Evolutionary conservation across 2,797 vertebrate genomes (phyloP).

Genomic region (Odontamblyopus lacepedii): DNA sequence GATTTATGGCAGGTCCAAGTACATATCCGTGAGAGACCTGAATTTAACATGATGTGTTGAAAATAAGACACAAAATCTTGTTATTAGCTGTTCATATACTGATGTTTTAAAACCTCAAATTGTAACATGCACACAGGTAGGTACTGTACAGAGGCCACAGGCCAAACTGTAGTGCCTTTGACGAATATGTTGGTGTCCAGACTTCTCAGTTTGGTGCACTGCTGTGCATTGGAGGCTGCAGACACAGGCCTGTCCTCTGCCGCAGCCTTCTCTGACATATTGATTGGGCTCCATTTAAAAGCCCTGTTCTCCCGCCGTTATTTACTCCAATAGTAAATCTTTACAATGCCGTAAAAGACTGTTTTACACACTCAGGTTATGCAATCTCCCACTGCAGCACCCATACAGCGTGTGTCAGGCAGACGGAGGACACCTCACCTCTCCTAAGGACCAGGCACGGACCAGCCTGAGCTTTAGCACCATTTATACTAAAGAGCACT

Average conservation of each 20-base stretch:
- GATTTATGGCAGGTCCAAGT: constrained; percentile 69
- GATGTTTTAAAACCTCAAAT: not conserved
- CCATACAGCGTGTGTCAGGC: constrained; percentile 65
- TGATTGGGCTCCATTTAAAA: constrained; percentile 80
- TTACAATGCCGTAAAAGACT: constrained; percentile 83
- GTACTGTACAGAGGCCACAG: not conserved
- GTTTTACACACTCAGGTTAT: constrained; percentile 80
- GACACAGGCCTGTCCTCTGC: constrained; percentile 63
- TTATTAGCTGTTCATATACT: not conserved
- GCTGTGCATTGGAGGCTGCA: constrained; percentile 54
- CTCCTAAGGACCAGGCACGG: constrained; percentile 51
- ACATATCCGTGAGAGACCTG: constrained; percentile 36
- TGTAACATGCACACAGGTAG: not conserved
- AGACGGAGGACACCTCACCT: constrained; percentile 36
- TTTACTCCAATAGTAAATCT: constrained; percentile 85
- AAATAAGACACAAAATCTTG: not conserved
- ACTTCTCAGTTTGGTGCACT: constrained; percentile 10
- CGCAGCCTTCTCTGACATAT: constrained; percentile 72
- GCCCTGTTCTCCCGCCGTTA: constrained; percentile 79
- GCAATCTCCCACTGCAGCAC: constrained; percentile 71
- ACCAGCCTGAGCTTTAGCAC: constrained; percentile 54
- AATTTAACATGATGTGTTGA: constrained; percentile 47
- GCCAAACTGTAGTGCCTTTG: not conserved
- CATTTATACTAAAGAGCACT: constrained; percentile 56
- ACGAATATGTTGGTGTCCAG: not conserved